phyloP scores from a whole-genome alignment of 2,797 vertebrate species.

The Discoglossus pictus region DNA sequence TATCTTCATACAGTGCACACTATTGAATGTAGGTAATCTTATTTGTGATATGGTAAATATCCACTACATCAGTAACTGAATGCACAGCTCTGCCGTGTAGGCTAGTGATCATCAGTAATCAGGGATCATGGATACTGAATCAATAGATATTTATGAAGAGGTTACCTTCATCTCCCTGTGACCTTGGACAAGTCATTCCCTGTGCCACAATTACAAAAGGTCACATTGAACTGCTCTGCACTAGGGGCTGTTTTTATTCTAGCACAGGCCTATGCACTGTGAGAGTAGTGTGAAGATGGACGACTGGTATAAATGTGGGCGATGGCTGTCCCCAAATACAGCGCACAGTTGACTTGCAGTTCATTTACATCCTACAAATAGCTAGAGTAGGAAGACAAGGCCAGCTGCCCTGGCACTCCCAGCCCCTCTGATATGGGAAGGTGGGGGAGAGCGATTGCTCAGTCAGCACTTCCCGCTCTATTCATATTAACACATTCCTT shows the following conservation, averaged over 20 bases:
- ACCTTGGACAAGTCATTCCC: constrained; percentile 19
- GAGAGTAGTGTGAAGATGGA: not conserved
- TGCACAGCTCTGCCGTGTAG: too few species aligned
- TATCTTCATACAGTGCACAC: too few species aligned
- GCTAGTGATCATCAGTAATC: too few species aligned
- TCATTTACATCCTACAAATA: constrained; percentile 10
- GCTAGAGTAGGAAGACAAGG: not conserved
- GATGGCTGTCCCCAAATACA: not conserved
- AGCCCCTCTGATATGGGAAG: constrained; percentile 11
- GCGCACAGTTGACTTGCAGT: not conserved
- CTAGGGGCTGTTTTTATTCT: not conserved
- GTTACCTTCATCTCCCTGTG: not conserved
- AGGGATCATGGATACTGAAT: too few species aligned
- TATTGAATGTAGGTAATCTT: too few species aligned
- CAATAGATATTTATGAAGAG: too few species aligned
- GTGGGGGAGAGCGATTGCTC: not conserved
- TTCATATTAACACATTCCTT: constrained; percentile 66
- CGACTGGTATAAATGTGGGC: not conserved
- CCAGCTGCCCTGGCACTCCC: constrained; percentile 3
- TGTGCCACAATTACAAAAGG: constrained; percentile 2
- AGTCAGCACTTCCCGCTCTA: constrained; percentile 61
- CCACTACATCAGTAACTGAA: too few species aligned
- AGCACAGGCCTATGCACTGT: not conserved
- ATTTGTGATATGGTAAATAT: too few species aligned
- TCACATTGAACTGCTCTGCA: not conserved